Base-by-base conservation (phyloP, 2,888 invertebrate species). In the Hydropsyche betteni region DNA sequence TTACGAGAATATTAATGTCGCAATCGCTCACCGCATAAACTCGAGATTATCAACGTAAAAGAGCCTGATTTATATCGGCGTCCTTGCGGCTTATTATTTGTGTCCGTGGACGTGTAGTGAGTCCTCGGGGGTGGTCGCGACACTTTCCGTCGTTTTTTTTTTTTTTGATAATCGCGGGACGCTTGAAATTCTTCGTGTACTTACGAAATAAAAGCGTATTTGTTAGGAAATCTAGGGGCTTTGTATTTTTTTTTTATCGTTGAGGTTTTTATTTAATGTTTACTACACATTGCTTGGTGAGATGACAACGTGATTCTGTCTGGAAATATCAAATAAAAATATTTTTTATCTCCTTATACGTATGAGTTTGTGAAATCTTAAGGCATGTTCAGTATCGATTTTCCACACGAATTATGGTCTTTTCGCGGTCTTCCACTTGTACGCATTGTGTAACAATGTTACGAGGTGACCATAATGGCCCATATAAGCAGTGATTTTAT, bases 51-150 rank as follows among this genome's bases (percentile, higher is more conserved):
- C 61, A 75, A 61, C 50, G 50, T 74, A 74, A 76, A 68, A 69
- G 74, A 14, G 16, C 38, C 51, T 76, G 76, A 76, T 76, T 76
- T 76, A 76, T 44, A 44, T 76, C 52, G 8, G 34, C 16, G 34
- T 70, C 58, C 61, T 24, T 70, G 58, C 44, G 52, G 24, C 70
- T 70, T 44, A 44, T 44, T 44, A 44, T 44, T 44, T 8, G 24
- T 24, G 24, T 24, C 24, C 24, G 24, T 24, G 6, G 44, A 44
- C 44, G 44, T 44, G 12, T 14, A 8, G 8, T 34, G 24, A 44
- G 8, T 50, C 7, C 51, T 24, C 51, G 14, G 34, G 34, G 70
- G 70, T 70, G 70, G 70, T 70, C 70, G 12, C 10, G 33, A 10
- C 16, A 55, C 55, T 55, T 55, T 55, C 12, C 55, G n/a, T 5